phyloP scores from a whole-genome alignment of 1,140 invertebrate species.

The Gryon sp. region DNA sequence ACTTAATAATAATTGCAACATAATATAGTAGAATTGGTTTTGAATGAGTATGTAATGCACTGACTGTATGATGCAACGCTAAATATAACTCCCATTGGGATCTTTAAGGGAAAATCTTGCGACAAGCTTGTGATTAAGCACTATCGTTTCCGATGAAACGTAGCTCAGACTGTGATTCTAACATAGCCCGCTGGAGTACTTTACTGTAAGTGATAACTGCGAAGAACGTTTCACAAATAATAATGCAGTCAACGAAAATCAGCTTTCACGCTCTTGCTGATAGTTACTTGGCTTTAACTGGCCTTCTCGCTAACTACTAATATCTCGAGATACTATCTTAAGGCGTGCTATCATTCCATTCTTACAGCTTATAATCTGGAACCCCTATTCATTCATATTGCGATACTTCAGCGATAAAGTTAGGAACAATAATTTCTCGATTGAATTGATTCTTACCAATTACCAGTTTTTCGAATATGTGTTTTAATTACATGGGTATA shows the following conservation, averaged over 20 bases:
- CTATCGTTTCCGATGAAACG: conserved; percentile 39
- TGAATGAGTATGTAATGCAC: conserved; percentile 42
- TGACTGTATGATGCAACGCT: no score
- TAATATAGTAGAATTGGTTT: no score
- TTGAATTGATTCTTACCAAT: no score
- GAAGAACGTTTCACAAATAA: conserved; percentile 60
- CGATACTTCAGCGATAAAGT: no score
- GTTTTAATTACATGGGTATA: no score
- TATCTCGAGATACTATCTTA: conserved; percentile 12
- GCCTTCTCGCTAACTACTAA: conserved; percentile 24
- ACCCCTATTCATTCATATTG: no score
- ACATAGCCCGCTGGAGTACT: conserved; percentile 51
- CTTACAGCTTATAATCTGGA: neutral
- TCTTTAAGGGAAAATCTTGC: conserved; percentile 51
- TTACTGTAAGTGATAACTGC: conserved; percentile 56
- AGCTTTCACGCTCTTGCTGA: conserved; percentile 27
- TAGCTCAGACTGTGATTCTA: conserved; percentile 15
- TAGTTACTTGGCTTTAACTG: conserved; percentile 44
- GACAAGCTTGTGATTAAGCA: conserved; percentile 39
- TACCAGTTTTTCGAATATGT: no score
- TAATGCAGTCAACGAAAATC: conserved; percentile 35
- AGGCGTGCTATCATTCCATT: conserved; percentile 23
- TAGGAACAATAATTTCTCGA: no score
- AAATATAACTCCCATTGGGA: conserved; percentile 53
- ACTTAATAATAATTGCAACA: no score